A percentile compares a stretch with the other conserved stretches of the same genome.
Evolutionary conservation across 2,888 invertebrate species (phyloP).

Genomic region (Balanococcus diminutus): DNA sequence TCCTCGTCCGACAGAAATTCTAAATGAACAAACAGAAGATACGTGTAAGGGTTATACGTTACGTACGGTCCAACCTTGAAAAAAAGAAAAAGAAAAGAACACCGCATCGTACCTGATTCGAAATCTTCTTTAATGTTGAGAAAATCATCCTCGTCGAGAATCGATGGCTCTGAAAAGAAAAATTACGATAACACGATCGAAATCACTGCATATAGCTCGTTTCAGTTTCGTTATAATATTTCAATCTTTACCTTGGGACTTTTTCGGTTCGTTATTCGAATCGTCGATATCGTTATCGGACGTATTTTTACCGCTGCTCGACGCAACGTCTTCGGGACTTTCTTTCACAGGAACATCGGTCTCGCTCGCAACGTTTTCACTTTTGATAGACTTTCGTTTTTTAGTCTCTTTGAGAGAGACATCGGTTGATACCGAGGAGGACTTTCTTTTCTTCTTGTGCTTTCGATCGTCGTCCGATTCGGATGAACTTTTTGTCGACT

Average conservation of each 20-base stretch:
- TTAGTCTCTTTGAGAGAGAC: neutral
- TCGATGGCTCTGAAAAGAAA: neutral
- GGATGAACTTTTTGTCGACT: conserved; percentile 15
- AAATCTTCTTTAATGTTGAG: conserved; percentile 51
- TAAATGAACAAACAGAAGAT: neutral
- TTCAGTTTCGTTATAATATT: too few relatives aligned
- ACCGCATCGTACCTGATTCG: conserved; percentile 29
- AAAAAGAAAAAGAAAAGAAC: neutral
- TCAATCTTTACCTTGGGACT: neutral
- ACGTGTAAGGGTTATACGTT: neutral
- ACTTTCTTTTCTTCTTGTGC: conserved; percentile 48
- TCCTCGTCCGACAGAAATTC: conserved; percentile 47
- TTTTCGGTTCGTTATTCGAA: neutral
- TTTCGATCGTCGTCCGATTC: conserved; percentile 47
- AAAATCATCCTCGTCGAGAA: conserved; percentile 49
- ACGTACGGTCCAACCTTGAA: too few relatives aligned
- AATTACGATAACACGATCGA: neutral
- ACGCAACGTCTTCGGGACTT: neutral
- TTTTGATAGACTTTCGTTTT: conserved; percentile 33
- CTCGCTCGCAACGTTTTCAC: neutral
- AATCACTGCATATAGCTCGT: neutral
- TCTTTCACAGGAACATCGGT: neutral
- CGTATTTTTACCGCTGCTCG: neutral
- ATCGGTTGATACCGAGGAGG: neutral
- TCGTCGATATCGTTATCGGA: neutral